Conservation (phyloP, 2,797 vertebrate genomes). For the Melanotaenia trifasciata region DNA sequence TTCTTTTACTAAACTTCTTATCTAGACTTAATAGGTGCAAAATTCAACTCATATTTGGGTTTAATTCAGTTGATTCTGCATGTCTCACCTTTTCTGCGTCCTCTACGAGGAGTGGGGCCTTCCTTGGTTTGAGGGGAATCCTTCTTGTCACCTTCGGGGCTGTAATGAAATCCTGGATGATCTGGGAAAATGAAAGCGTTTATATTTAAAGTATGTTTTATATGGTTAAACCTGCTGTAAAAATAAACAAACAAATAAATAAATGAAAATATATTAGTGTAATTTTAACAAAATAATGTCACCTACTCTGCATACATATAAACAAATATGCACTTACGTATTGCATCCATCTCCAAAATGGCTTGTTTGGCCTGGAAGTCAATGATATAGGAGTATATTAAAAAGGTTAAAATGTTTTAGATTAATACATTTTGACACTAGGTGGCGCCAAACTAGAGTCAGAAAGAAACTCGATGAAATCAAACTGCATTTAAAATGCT, state of each 20-base stretch:
- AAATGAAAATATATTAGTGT: neutral
- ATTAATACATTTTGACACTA: conserved; percentile 46
- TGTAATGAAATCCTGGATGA: conserved; percentile 93
- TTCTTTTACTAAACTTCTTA: neutral
- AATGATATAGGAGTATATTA: conserved; percentile 17
- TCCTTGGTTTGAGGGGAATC: conserved; percentile 84
- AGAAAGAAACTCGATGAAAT: neutral
- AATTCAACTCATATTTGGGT: neutral
- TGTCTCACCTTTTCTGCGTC: conserved; percentile 91
- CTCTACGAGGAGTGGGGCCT: conserved; percentile 85
- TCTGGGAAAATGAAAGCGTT: conserved; percentile 76
- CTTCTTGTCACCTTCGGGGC: conserved; percentile 86
- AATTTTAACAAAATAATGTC: neutral
- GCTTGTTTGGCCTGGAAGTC: conserved; percentile 93
- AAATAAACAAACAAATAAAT: neutral
- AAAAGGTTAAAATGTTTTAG: neutral
- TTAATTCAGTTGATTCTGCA: neutral
- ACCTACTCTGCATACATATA: neutral
- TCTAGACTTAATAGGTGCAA: neutral
- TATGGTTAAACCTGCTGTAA: neutral
- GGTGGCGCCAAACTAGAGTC: conserved; percentile 12
- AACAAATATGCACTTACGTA: conserved; percentile 86
- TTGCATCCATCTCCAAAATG: conserved; percentile 97
- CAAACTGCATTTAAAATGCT: neutral
- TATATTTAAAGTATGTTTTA: neutral